Evolutionary conservation across 2,888 invertebrate species (phyloP).

Genomic region (Horisme vitalbata): DNA sequence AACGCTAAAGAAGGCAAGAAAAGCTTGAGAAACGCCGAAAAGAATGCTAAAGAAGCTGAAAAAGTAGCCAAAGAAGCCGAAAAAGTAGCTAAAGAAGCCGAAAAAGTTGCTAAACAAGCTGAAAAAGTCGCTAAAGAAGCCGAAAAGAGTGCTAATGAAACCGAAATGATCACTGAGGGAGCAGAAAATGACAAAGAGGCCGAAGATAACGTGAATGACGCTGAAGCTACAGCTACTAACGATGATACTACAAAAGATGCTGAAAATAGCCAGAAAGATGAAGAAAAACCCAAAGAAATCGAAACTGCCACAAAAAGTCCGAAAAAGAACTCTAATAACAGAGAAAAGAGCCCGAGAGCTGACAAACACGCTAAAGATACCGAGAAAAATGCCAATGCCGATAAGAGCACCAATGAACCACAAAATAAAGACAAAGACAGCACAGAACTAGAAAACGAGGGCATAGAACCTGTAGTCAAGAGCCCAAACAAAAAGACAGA

Average conservation of each 20-base stretch:
- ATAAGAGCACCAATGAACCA: neutral
- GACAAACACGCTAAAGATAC: too few species aligned
- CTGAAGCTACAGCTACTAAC: too few species aligned
- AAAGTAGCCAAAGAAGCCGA: constrained; percentile 2
- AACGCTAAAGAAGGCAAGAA: constrained; percentile 7
- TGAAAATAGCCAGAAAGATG: constrained; percentile 11
- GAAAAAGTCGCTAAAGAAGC: constrained; percentile 5
- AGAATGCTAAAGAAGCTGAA: constrained; percentile 14
- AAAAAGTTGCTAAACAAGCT: neutral
- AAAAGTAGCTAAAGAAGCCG: constrained; percentile 4
- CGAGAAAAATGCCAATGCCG: too few species aligned
- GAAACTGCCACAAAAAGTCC: too few species aligned
- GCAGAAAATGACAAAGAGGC: constrained; percentile 4
- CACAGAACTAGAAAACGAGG: too few species aligned
- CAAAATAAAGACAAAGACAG: neutral
- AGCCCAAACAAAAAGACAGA: neutral
- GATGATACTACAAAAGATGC: constrained; percentile 1
- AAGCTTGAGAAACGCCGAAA: constrained; percentile 19
- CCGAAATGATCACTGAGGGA: constrained; percentile 1
- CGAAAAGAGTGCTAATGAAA: constrained; percentile 17
- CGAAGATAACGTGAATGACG: constrained; percentile 4
- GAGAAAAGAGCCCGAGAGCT: too few species aligned
- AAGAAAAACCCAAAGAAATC: constrained; percentile 1
- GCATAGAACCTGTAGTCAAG: neutral
- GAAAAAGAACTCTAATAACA: too few species aligned